Evolutionary conservation across 2,888 invertebrate genomes (phyloP), one percentile per base, ranked within the genome.

Genomic region (Anthrax anthrax): DNA sequence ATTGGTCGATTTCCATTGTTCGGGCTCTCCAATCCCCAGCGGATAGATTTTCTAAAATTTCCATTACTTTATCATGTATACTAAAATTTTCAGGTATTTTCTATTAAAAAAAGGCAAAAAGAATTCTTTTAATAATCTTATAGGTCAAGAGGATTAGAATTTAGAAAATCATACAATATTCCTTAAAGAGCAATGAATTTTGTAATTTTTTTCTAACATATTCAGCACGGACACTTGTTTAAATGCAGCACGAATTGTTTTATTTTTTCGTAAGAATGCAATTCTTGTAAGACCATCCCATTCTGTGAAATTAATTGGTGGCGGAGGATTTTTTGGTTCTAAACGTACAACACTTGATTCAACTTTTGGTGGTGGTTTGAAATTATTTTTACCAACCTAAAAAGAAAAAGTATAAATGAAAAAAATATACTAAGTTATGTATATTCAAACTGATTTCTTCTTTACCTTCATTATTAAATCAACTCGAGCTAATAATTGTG

Each of bases 211-310:
- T 55, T 91, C 89, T 48, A 98, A 68, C 56, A 84, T 77, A 49
- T 86, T 80, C 53, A 87, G 64, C 2, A 94, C 89, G 18, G 89
- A 77, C 14, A 80, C 78, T 57, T 87, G 89, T 69, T 85, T 88
- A 64, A 98, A 97, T 29, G 81, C 78, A 36, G 95, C 88, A 23
- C 83, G 77, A 27, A 98, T 70, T 3, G 95, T 96, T 77, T 96
- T 98, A 68, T 98, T 98, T 70, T 98, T 98, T 48, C 97, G 77
- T 1, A 85, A 78, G 71, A 98, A 98, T 29, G 86, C 89, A 59
- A 98, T 89, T 57, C 97, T 77, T 0, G 96, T 87, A 34, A 98
- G 70, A 10, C 97, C 96, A 72, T 98, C 98, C 98, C 97, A 99
- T 72, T 99, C 97, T 56, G 85, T 80, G 68, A 90, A 97, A 64